Percentiles rank a stretch among this genome's conserved stretches.
These are phyloP conservation scores for Aphidoletes aphidimyza DNA, from an alignment of 2,888 invertebrate genomes.

Conservation along the genomic window DNA sequence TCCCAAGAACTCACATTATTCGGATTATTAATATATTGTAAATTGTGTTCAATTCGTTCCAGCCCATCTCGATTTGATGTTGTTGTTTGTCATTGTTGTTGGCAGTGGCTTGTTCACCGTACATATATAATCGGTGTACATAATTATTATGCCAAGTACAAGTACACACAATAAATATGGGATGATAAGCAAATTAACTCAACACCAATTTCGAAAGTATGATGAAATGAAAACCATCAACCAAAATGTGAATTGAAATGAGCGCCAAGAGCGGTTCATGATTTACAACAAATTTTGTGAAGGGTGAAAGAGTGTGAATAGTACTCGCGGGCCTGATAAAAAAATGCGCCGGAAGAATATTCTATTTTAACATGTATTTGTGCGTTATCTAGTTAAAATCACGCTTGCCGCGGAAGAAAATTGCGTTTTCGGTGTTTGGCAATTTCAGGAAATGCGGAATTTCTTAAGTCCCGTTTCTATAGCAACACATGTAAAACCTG, in stretches of 20 bases:
- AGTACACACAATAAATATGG: constrained; percentile 17
- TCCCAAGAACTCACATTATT: too few relatives aligned
- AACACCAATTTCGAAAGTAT: background rate
- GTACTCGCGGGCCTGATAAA: constrained; percentile 39
- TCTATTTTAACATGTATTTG: too few relatives aligned
- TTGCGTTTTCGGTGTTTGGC: background rate
- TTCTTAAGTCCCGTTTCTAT: background rate
- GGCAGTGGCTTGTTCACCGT: too few relatives aligned
- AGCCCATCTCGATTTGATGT: background rate
- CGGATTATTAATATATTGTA: background rate
- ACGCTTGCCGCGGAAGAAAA: background rate
- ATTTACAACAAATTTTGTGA: too few relatives aligned
- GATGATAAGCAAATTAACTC: constrained; percentile 43
- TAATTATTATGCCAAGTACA: too few relatives aligned
- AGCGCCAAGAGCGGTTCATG: background rate
- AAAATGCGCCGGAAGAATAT: background rate
- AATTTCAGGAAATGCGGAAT: background rate
- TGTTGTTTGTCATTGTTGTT: too few relatives aligned
- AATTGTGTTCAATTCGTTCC: background rate
- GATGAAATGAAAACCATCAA: constrained; percentile 10
- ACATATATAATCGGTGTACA: too few relatives aligned
- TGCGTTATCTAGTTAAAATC: too few relatives aligned
- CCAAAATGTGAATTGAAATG: background rate
- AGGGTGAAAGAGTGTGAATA: background rate
- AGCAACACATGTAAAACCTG: background rate